Percentiles rank a stretch among this genome's conserved stretches.
Evolutionary conservation across 2,888 invertebrate species (phyloP).

Genomic region (Syrphus vitripennis): DNA sequence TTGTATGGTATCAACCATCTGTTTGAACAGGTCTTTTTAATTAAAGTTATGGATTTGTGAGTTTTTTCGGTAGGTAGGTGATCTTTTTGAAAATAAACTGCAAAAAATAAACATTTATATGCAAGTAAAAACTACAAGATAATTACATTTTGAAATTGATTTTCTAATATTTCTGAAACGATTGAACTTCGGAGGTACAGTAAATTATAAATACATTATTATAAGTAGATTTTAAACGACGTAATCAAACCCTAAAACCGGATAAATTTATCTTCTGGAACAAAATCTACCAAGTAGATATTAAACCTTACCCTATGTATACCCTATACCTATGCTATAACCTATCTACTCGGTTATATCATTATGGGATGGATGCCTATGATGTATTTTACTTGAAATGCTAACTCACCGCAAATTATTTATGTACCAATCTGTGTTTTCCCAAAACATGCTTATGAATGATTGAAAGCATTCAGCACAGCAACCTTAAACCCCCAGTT

Average conservation of each 20-base stretch:
- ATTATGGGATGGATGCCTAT: not conserved
- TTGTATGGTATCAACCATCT: too few relatives aligned
- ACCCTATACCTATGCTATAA: not conserved
- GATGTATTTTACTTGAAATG: slow-evolving; percentile 19
- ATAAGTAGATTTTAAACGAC: not conserved
- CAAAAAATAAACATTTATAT: too few relatives aligned
- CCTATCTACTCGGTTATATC: not conserved
- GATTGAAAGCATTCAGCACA: slow-evolving; percentile 46
- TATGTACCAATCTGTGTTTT: slow-evolving; percentile 43
- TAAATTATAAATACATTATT: slow-evolving; percentile 13
- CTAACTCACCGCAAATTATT: slow-evolving; percentile 44
- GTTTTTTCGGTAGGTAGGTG: too few relatives aligned
- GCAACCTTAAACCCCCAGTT: slow-evolving; percentile 29
- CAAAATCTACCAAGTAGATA: not conserved
- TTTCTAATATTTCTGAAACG: not conserved
- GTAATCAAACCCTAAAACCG: not conserved
- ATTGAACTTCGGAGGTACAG: too few relatives aligned
- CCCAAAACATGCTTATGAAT: slow-evolving; percentile 42
- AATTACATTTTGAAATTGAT: too few relatives aligned
- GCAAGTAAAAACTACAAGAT: too few relatives aligned
- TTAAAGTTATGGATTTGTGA: too few relatives aligned
- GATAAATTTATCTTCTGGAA: slow-evolving; percentile 8
- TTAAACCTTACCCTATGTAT: not conserved
- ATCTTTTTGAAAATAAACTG: too few relatives aligned
- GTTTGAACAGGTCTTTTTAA: too few relatives aligned